Evolutionary conservation across 1,140 invertebrate genomes (phyloP).

Genomic region (Gryllus bimaculatus): DNA sequence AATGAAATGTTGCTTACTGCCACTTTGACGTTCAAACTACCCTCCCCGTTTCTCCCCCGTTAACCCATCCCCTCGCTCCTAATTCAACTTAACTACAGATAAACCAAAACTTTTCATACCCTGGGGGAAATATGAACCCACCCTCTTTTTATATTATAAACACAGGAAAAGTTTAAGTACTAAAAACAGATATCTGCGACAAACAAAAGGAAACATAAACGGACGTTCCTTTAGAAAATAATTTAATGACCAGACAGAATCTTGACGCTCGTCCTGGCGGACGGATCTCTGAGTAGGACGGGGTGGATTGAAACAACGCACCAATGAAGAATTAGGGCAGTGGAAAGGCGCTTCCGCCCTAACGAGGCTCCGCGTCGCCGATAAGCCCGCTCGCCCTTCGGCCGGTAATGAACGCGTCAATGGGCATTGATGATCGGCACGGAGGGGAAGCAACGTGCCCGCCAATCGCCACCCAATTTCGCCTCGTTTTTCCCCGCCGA

Average conservation of each 20-base stretch:
- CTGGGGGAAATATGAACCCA: slow-evolving; percentile 9
- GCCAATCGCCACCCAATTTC: neutral
- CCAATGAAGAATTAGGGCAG: neutral
- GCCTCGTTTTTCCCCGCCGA: neutral
- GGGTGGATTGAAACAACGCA: neutral
- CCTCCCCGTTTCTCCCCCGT: slow-evolving; percentile 4
- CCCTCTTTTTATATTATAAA: neutral
- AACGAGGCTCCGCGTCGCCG: neutral
- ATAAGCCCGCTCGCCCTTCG: neutral
- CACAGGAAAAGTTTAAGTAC: neutral
- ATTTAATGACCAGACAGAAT: neutral
- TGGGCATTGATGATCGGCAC: neutral
- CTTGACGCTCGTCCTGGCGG: neutral
- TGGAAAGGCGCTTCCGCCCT: neutral
- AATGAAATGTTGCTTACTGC: slow-evolving; percentile 22
- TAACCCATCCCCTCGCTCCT: neutral
- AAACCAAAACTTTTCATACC: slow-evolving; percentile 14
- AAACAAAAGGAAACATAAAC: neutral
- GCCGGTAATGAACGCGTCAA: neutral
- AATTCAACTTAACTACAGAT: slow-evolving; percentile 12
- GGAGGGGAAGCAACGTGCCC: neutral
- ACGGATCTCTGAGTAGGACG: neutral
- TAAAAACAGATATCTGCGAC: neutral
- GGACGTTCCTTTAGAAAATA: neutral
- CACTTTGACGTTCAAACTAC: slow-evolving; percentile 16